These are phyloP conservation scores for Pemphigus obesinymphae DNA, from an alignment of 1,140 invertebrate species.

Conservation along the genomic window DNA sequence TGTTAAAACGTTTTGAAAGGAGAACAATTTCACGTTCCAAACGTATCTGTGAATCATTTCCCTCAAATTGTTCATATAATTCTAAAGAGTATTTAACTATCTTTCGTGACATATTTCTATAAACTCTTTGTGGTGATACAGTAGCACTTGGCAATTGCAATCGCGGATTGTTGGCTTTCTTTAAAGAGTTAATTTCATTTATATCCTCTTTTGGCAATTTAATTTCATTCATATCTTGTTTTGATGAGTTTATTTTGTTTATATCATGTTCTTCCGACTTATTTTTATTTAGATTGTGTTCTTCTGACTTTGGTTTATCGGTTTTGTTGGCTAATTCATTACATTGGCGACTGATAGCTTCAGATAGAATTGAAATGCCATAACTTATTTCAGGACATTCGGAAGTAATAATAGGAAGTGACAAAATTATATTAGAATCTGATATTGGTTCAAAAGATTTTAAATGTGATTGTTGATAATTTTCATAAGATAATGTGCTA, in stretches of 20 bases:
- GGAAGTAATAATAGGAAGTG: neutral
- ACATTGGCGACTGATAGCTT: neutral
- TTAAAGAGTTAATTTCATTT: neutral
- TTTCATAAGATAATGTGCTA: neutral
- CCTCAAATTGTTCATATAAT: neutral
- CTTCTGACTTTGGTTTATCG: neutral
- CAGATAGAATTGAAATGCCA: neutral
- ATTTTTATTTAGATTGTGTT: neutral
- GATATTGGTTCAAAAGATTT: neutral
- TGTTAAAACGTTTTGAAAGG: constrained; percentile 3
- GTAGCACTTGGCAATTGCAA: neutral
- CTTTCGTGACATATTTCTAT: neutral
- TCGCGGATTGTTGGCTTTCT: neutral
- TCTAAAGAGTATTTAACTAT: neutral
- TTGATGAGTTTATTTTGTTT: no score
- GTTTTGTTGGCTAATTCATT: neutral
- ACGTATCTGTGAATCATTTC: neutral
- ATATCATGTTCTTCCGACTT: no score
- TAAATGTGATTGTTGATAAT: neutral
- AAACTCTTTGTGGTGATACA: neutral
- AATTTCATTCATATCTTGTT: neutral
- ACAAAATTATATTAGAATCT: neutral
- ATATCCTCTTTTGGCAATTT: neutral
- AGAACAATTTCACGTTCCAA: neutral
- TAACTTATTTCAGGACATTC: neutral